Conservation (phyloP, 2,113 vertebrate genomes). For the Pterocles burchelli region DNA sequence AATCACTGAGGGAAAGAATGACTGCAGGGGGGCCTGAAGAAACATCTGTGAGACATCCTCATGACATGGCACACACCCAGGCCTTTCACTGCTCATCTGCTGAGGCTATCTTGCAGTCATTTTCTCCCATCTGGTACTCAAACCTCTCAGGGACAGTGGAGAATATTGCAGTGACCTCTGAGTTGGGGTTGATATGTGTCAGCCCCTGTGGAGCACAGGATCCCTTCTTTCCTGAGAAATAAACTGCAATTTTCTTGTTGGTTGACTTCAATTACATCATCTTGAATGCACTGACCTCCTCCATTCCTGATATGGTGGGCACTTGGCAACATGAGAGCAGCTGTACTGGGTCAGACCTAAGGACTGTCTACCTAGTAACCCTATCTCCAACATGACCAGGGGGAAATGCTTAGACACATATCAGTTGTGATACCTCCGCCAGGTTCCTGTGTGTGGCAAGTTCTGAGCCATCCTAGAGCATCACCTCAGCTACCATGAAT, state of each 20-base stretch:
- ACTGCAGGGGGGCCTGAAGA: neutral
- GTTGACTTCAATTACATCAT: neutral
- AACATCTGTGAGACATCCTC: neutral
- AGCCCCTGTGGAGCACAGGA: neutral
- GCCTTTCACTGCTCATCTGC: neutral
- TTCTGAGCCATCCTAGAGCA: neutral
- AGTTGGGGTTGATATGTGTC: neutral
- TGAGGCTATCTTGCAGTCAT: neutral
- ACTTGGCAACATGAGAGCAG: neutral
- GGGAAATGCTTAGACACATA: neutral
- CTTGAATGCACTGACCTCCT: neutral
- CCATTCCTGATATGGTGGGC: neutral
- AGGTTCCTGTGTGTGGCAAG: neutral
- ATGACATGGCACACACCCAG: neutral
- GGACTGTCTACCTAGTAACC: neutral
- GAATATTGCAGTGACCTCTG: neutral
- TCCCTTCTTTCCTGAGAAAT: neutral
- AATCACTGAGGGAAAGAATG: conserved; percentile 6
- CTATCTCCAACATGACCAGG: neutral
- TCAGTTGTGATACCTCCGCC: neutral
- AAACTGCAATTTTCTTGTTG: neutral
- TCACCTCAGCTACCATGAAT: neutral
- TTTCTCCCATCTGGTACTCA: neutral
- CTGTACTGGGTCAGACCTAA: neutral
- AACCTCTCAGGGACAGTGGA: neutral